Conservation (phyloP, 1,140 invertebrate species). For the Zophobas morio region DNA sequence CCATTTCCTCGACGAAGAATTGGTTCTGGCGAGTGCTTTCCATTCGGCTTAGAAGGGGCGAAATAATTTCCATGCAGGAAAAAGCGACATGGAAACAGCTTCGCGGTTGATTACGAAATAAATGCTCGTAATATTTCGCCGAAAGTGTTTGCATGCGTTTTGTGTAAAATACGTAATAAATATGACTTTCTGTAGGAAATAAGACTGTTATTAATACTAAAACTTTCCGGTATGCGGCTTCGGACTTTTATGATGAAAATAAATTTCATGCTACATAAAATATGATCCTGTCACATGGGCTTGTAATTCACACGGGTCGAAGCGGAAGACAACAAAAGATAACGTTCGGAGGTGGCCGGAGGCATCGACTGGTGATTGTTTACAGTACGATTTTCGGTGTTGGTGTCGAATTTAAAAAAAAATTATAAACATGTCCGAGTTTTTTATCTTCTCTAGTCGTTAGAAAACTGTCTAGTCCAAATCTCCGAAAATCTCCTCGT, state of each 20-base stretch:
- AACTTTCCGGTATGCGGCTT: conserved; percentile 43
- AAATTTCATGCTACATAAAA: conserved; percentile 48
- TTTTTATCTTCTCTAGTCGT: too few relatives aligned
- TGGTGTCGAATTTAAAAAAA: too few relatives aligned
- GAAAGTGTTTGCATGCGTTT: conserved; percentile 37
- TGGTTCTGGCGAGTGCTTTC: neutral
- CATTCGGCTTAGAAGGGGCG: neutral
- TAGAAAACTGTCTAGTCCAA: too few relatives aligned
- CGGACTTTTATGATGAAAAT: conserved; percentile 45
- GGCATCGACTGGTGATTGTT: neutral
- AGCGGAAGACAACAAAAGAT: neutral
- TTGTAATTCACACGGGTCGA: conserved; percentile 33
- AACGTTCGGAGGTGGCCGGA: neutral
- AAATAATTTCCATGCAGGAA: conserved; percentile 8
- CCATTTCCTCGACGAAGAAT: too few relatives aligned
- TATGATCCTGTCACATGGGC: conserved; percentile 28
- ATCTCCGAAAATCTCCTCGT: too few relatives aligned
- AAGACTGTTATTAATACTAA: conserved; percentile 46
- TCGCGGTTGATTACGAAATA: conserved; percentile 16
- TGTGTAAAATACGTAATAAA: conserved; percentile 40
- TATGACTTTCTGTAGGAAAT: conserved; percentile 32
- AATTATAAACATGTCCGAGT: too few relatives aligned
- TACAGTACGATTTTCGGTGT: too few relatives aligned
- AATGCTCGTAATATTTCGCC: conserved; percentile 27
- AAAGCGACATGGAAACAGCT: neutral